Evolutionary conservation across 2,888 invertebrate genomes (phyloP).

Genomic region (Sthenelais limicola): DNA sequence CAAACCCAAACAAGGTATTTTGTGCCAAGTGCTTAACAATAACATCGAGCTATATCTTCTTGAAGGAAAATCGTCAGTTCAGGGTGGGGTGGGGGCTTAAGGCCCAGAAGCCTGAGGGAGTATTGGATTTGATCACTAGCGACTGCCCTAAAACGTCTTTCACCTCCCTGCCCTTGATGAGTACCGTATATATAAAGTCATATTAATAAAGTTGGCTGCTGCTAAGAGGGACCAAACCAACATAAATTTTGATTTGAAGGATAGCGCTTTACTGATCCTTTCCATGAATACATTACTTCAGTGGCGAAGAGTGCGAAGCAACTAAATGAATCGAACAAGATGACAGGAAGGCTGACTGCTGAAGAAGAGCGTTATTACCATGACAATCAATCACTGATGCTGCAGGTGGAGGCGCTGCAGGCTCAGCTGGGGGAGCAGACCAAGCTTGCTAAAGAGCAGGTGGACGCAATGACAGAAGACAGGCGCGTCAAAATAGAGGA

Average conservation of each 20-base stretch:
- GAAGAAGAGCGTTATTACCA: slow-evolving; percentile 64
- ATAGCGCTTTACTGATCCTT: not conserved
- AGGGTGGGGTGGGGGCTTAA: no score
- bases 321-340: slow-evolving; percentile 12
- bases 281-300: not conserved
- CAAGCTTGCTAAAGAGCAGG: slow-evolving; percentile 69
- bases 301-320: slow-evolving; percentile 37
- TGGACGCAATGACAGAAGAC: slow-evolving; percentile 71
- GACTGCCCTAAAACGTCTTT: no score
- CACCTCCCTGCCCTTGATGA: no score
- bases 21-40: not conserved
- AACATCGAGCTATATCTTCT: not conserved
- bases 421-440: slow-evolving; percentile 72
- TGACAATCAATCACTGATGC: slow-evolving; percentile 66
- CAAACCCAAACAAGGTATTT: slow-evolving; percentile 2
- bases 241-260: not conserved
- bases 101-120: no score
- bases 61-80: no score
- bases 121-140: no score
- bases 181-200: no score
- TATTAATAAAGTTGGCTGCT: no score
- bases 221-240: not conserved
- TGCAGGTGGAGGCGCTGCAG: slow-evolving; percentile 55
- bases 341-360: slow-evolving; percentile 46
- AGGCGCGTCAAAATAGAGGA: slow-evolving; percentile 70